These are phyloP conservation scores for Pterois miles DNA, from an alignment of 2,797 vertebrate species.

Conservation along the genomic window DNA sequence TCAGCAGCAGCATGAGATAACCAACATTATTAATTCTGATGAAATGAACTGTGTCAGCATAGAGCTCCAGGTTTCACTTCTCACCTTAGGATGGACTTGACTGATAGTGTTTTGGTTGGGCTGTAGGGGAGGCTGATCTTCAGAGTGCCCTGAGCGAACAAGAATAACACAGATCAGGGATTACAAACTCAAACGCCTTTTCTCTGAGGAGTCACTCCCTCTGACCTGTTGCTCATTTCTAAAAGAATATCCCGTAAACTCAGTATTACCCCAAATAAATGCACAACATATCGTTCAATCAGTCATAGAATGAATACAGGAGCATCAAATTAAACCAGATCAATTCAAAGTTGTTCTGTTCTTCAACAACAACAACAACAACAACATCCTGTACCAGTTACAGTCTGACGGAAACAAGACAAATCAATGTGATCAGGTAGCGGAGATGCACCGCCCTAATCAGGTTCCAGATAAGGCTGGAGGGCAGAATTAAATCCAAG, in stretches of 20 bases:
- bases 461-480: constrained; percentile 59
- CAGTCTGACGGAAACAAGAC: constrained; percentile 59
- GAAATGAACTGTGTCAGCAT: not conserved
- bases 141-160: constrained; percentile 90
- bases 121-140: constrained; percentile 99
- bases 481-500: constrained; percentile 67
- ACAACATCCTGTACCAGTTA: constrained; percentile 61
- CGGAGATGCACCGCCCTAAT: constrained; percentile 61
- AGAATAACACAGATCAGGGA: constrained; percentile 53
- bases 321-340: constrained; percentile 22
- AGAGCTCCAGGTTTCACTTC: constrained; percentile 40
- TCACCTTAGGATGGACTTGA: constrained; percentile 99
- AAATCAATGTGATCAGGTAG: constrained; percentile 67
- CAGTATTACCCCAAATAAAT: not conserved
- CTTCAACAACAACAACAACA: constrained; percentile 29
- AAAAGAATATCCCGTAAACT: not conserved
- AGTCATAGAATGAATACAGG: constrained; percentile 28
- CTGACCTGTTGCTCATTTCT: not conserved
- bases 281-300: constrained; percentile 9
- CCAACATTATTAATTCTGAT: not conserved
- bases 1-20: not conserved
- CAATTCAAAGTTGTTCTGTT: constrained; percentile 33
- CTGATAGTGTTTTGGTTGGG: constrained; percentile 98
- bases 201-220: constrained; percentile 1
- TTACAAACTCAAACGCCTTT: constrained; percentile 15